These are phyloP conservation scores for Morpho helenor DNA, from an alignment of 2,888 invertebrate genomes.

Conservation along the genomic window DNA sequence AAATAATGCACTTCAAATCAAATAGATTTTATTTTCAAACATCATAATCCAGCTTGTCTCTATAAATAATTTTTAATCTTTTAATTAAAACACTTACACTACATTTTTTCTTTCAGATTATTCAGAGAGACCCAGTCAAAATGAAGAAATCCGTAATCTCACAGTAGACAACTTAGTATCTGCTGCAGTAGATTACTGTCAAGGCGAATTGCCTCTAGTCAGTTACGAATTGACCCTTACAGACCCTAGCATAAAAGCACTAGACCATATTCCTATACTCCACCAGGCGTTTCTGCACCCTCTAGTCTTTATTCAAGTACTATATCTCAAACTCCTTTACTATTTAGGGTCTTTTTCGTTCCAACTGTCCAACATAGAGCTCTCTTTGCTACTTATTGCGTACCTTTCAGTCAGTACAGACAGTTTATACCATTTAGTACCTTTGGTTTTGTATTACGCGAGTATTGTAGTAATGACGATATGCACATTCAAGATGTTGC, in stretches of 20 bases:
- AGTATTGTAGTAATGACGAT: conserved; percentile 88
- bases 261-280: conserved; percentile 86
- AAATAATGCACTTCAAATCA: no score
- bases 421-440: conserved; percentile 84
- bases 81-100: no score
- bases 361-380: conserved; percentile 81
- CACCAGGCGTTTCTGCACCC: conserved; percentile 88
- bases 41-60: no score
- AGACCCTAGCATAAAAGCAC: conserved; percentile 82
- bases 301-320: conserved; percentile 82
- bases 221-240: conserved; percentile 84
- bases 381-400: conserved; percentile 81
- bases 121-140: conserved; percentile 48
- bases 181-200: conserved; percentile 89
- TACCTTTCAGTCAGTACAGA: conserved; percentile 86
- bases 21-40: no score
- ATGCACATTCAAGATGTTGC: conserved; percentile 91
- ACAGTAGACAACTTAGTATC: conserved; percentile 89
- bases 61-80: no score
- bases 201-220: conserved; percentile 87
- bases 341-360: conserved; percentile 79
- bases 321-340: conserved; percentile 84
- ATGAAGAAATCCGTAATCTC: conserved; percentile 83
- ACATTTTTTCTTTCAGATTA: conserved; percentile 48
- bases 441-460: conserved; percentile 85